phyloP scores from a whole-genome alignment of 2,797 vertebrate species.

The Glossophaga mutica region DNA sequence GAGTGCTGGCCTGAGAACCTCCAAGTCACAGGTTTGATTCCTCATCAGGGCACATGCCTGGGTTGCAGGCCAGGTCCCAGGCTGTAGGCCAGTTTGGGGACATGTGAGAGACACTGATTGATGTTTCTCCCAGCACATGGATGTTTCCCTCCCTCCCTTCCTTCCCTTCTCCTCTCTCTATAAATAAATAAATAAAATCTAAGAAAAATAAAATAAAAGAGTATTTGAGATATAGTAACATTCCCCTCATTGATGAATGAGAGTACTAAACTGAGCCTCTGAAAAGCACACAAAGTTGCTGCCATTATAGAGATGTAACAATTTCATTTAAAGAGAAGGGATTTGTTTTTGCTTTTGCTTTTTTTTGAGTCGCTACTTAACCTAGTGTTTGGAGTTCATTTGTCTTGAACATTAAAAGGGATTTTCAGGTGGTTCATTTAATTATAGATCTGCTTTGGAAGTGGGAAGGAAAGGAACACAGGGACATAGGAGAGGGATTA shows the following conservation, averaged over 20 bases:
- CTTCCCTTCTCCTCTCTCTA: too few relatives aligned
- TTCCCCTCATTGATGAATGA: neutral
- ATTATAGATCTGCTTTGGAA: slow-evolving; percentile 37
- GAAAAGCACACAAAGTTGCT: slow-evolving; percentile 1
- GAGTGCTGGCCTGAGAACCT: too few relatives aligned
- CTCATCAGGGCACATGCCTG: neutral
- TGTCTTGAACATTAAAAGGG: slow-evolving; percentile 35
- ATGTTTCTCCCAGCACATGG: too few relatives aligned
- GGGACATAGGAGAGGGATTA: neutral
- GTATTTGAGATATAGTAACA: neutral
- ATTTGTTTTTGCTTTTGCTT: neutral
- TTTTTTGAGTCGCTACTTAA: neutral
- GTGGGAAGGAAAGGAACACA: neutral
- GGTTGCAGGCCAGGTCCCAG: neutral
- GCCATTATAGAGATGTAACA: neutral
- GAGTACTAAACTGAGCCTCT: slow-evolving; percentile 2
- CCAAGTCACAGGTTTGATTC: neutral
- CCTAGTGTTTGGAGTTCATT: slow-evolving; percentile 51
- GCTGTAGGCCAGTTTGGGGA: too few relatives aligned
- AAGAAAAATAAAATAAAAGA: neutral
- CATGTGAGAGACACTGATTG: too few relatives aligned
- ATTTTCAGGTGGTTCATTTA: slow-evolving; percentile 43
- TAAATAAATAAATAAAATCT: neutral
- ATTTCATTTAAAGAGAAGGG: slow-evolving; percentile 16
- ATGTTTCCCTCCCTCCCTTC: too few relatives aligned